phyloP scores from a whole-genome alignment of 2,797 vertebrate species.

The Sarcophilus harrisii region DNA sequence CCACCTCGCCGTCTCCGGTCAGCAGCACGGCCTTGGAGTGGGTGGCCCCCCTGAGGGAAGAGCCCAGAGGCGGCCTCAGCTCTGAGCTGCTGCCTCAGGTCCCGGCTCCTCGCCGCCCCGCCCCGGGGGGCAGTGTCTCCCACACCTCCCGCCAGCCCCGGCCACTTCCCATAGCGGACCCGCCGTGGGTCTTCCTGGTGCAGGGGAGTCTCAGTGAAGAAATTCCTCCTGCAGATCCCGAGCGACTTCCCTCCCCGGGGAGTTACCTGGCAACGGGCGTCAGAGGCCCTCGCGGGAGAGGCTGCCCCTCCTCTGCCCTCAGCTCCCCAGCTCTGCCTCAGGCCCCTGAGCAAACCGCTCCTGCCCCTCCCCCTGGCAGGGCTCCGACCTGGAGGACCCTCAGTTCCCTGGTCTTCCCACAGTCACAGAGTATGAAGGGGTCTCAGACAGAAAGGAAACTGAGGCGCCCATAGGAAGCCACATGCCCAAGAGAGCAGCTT shows the following conservation, averaged over 20 bases:
- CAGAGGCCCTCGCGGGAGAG: background rate
- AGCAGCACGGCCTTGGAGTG: slow-evolving; percentile 91
- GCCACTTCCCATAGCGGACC: background rate
- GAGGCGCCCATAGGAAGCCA: background rate
- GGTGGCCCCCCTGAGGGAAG: slow-evolving; percentile 89
- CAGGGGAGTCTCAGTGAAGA: background rate
- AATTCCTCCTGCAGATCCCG: background rate
- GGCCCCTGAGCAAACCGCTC: background rate
- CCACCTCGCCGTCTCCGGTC: slow-evolving; percentile 88
- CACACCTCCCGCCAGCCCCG: too few species aligned
- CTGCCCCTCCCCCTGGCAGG: background rate
- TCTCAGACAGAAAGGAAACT: background rate
- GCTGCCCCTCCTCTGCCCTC: too few species aligned
- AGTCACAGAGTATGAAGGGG: background rate
- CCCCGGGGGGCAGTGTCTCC: background rate
- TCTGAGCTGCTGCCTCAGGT: background rate
- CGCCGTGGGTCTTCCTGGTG: background rate
- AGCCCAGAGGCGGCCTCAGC: slow-evolving; percentile 38
- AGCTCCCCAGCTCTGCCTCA: background rate
- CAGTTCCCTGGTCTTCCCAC: background rate
- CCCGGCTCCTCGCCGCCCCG: background rate
- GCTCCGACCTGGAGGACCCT: background rate
- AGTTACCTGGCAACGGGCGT: background rate
- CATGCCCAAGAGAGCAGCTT: background rate
- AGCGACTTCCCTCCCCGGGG: background rate